phyloP scores from a whole-genome alignment of 2,888 invertebrate species.

The Leptinotarsa haldemani region DNA sequence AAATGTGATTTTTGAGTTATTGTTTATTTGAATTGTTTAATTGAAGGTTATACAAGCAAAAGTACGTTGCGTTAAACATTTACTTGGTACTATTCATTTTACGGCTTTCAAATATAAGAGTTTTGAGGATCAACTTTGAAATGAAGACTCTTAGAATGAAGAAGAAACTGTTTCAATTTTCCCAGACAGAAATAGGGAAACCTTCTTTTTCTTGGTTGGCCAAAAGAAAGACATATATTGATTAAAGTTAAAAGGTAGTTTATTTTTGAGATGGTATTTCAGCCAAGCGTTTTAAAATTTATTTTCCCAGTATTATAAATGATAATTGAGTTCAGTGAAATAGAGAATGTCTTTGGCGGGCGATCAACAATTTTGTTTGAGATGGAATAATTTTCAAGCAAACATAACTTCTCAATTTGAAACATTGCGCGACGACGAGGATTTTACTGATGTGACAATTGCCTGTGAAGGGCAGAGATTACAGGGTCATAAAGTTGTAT shows the following conservation, averaged over 20 bases:
- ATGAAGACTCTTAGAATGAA: neutral
- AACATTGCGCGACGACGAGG: conserved; percentile 85
- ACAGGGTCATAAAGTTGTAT: conserved; percentile 87
- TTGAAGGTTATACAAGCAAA: neutral
- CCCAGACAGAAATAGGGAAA: conserved; percentile 56
- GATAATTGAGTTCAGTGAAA: conserved; percentile 34
- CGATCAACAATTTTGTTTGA: conserved; percentile 89
- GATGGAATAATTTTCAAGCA: conserved; percentile 91
- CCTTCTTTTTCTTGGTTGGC: conserved; percentile 65
- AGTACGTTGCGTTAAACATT: neutral
- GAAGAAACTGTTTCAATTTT: conserved; percentile 31
- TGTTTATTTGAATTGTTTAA: conserved; percentile 7
- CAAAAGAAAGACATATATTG: conserved; percentile 64
- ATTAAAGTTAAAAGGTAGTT: conserved; percentile 64
- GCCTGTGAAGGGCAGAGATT: conserved; percentile 86
- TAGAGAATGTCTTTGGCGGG: conserved; percentile 66
- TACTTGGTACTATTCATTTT: too few species aligned
- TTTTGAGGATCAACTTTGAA: too few species aligned
- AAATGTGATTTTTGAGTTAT: neutral
- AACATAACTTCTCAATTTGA: conserved; percentile 90
- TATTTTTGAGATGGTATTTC: conserved; percentile 59
- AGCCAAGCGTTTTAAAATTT: conserved; percentile 50
- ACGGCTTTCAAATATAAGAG: too few species aligned
- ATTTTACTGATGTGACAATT: conserved; percentile 89
- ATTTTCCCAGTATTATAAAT: conserved; percentile 44